A percentile compares a stretch with the other conserved stretches of the same genome.
phyloP scores from a whole-genome alignment of 2,797 vertebrate genomes.

The Melopsittacus undulatus region DNA sequence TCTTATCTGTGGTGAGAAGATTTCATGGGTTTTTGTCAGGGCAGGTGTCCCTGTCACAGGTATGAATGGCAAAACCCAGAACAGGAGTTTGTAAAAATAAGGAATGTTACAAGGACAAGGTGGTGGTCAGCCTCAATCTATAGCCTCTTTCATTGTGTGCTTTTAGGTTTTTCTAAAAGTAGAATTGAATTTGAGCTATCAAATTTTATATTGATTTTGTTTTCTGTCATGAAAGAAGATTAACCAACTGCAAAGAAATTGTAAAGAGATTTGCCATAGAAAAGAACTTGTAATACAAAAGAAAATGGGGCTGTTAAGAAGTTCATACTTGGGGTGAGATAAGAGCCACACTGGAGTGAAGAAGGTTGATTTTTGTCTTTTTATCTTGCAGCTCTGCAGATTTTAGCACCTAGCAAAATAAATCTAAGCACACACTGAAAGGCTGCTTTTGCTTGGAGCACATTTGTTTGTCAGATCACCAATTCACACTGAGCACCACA shows the following conservation, averaged over 20 bases:
- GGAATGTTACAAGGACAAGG: not conserved
- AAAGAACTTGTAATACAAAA: not conserved
- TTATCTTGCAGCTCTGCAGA: not conserved
- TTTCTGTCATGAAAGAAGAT: not conserved
- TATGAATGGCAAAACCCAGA: not conserved
- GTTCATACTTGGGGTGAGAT: not conserved
- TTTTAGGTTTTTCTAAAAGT: constrained; percentile 2
- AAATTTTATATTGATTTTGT: constrained; percentile 16
- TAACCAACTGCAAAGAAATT: not conserved
- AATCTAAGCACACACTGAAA: not conserved
- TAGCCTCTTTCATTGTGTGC: not conserved
- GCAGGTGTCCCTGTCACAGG: not conserved
- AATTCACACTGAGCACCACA: not conserved
- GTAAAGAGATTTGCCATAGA: not conserved
- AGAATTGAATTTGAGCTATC: not conserved
- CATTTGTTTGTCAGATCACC: not conserved
- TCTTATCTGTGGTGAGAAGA: not conserved
- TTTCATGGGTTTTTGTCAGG: not conserved
- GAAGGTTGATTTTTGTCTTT: not conserved
- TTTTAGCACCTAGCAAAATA: not conserved
- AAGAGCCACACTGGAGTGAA: not conserved
- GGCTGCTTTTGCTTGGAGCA: not conserved
- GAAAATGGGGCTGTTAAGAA: not conserved
- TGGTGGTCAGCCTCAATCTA: not conserved
- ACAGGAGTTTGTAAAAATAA: not conserved